These are phyloP conservation scores for Aphelinus certus DNA, from an alignment of 1,140 invertebrate genomes.

Conservation along the genomic window DNA sequence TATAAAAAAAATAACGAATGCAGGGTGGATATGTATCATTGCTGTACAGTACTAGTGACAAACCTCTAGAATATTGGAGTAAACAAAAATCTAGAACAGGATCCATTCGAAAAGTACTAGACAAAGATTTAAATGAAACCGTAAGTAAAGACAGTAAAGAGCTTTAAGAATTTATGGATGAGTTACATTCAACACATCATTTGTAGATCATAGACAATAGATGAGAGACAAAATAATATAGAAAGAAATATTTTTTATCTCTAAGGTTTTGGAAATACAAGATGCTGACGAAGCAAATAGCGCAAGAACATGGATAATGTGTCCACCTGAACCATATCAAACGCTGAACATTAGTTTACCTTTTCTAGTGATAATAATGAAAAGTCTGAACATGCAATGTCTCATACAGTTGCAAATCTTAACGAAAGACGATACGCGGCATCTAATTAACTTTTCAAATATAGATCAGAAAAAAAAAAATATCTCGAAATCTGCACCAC, in stretches of 20 bases:
- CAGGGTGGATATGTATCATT: constrained; percentile 48
- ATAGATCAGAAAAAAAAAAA: constrained; percentile 32
- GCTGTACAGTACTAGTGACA: constrained; percentile 47
- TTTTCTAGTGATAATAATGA: constrained; percentile 50
- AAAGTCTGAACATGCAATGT: constrained; percentile 43
- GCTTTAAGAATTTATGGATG: too few species aligned
- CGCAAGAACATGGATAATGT: constrained; percentile 49
- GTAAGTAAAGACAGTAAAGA: constrained; percentile 36
- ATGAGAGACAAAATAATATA: too few species aligned
- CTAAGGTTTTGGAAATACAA: constrained; percentile 54
- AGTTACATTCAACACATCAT: too few species aligned
- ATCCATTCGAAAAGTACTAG: constrained; percentile 45
- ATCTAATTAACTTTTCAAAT: constrained; percentile 40
- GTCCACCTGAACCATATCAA: constrained; percentile 44
- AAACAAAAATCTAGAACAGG: constrained; percentile 49
- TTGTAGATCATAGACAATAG: too few species aligned
- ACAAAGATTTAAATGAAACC: constrained; percentile 52
- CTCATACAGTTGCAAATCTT: constrained; percentile 50
- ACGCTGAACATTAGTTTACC: constrained; percentile 49
- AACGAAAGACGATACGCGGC: constrained; percentile 37
- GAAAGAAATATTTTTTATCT: constrained; percentile 15
- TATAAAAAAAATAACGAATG: constrained; percentile 44
- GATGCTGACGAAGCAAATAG: constrained; percentile 43
- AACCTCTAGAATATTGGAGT: constrained; percentile 54
- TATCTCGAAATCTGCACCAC: neutral